Evolutionary conservation across 2,113 vertebrate species (phyloP).

Genomic region (Phalacrocorax carbo): DNA sequence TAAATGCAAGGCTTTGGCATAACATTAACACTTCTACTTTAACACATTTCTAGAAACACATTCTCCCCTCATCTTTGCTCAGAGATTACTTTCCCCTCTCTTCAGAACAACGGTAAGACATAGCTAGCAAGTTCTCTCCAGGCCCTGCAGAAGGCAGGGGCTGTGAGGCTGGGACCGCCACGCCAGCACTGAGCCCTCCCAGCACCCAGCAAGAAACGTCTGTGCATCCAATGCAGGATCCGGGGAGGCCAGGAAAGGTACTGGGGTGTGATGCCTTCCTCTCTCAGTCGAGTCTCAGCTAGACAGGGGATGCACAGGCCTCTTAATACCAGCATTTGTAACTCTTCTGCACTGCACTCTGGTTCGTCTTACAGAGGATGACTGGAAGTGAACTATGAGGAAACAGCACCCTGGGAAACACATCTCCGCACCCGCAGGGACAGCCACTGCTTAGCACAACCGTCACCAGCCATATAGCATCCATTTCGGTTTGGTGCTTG

Average conservation of each 20-base stretch:
- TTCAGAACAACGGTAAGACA: neutral
- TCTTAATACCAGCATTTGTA: neutral
- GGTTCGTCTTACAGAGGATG: neutral
- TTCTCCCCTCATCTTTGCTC: neutral
- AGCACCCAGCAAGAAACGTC: fast-evolving
- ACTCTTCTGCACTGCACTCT: neutral
- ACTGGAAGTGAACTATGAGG: neutral
- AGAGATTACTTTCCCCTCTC: neutral
- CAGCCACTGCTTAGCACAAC: neutral
- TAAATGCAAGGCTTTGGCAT: neutral
- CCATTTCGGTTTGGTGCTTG: neutral
- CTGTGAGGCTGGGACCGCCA: neutral
- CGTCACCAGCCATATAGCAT: fast-evolving
- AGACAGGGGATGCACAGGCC: neutral
- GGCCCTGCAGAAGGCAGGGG: neutral
- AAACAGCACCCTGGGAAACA: neutral
- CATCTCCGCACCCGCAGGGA: neutral
- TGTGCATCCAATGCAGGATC: fast-evolving
- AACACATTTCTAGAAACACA: neutral
- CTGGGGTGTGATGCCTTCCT: neutral
- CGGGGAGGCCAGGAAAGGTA: fast-evolving
- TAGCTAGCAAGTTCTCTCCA: fast-evolving
- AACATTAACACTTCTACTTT: neutral
- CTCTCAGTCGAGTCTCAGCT: neutral
- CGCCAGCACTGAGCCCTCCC: fast-evolving